Percentiles rank a stretch among this genome's conserved stretches.
Evolutionary conservation across 2,113 vertebrate species (phyloP).

Genomic region (Anhinga anhinga): DNA sequence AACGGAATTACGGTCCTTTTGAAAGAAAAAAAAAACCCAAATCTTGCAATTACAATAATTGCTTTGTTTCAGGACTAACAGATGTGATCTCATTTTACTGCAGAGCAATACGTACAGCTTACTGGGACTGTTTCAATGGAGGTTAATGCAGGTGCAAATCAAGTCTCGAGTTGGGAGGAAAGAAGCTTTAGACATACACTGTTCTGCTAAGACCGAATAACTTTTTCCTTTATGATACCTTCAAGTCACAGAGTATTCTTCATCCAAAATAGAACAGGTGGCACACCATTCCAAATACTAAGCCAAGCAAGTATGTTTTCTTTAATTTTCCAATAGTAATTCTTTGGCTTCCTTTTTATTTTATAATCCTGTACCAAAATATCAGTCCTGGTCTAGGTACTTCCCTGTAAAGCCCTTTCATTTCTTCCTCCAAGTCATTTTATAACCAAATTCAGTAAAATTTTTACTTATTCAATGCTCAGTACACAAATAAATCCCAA

Average conservation of each 20-base stretch:
- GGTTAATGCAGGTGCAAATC: not conserved
- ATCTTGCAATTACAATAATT: not conserved
- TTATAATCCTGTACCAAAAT: not conserved
- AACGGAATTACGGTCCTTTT: not conserved
- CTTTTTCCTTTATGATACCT: not conserved
- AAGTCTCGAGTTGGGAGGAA: not conserved
- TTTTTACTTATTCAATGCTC: not conserved
- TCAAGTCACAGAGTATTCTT: not conserved
- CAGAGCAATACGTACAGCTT: not conserved
- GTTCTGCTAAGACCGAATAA: not conserved
- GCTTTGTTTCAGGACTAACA: not conserved
- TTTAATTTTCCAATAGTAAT: not conserved
- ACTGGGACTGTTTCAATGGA: not conserved
- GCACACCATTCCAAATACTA: not conserved
- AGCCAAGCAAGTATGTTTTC: not conserved
- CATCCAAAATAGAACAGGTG: not conserved
- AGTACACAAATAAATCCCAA: not conserved
- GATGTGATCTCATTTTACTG: not conserved
- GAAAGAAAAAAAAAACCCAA: not conserved
- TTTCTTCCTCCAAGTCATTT: not conserved
- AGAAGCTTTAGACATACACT: not conserved
- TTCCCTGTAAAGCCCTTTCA: not conserved
- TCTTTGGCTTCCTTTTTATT: not conserved
- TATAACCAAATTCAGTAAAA: not conserved
- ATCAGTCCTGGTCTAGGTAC: not conserved